Conservation (phyloP, 1,140 invertebrate species). For the Theocolax elegans region DNA sequence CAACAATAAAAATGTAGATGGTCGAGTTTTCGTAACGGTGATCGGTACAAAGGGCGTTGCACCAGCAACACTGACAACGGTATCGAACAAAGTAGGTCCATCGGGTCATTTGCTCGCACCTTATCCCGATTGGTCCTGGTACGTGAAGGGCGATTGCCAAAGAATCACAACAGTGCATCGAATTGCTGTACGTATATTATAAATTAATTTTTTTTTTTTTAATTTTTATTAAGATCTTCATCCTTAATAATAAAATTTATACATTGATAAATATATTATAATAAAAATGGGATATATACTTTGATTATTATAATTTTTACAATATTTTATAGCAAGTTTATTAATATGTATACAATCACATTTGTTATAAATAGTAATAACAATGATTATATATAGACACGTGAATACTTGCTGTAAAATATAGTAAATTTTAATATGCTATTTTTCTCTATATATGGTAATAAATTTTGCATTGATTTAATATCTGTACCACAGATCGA, state of each 20-base stretch:
- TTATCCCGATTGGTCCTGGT: slow-evolving; percentile 50
- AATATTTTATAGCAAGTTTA: too few relatives aligned
- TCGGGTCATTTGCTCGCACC: slow-evolving; percentile 42
- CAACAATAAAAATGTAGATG: too few relatives aligned
- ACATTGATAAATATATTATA: too few relatives aligned
- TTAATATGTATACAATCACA: too few relatives aligned
- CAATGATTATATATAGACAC: too few relatives aligned
- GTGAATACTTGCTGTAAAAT: too few relatives aligned
- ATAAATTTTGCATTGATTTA: too few relatives aligned
- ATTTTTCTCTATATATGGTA: too few relatives aligned
- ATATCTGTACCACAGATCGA: slow-evolving; percentile 53
- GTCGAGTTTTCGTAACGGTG: slow-evolving; percentile 46
- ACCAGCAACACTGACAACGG: slow-evolving; percentile 43
- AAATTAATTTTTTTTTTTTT: not conserved
- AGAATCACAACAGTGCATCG: slow-evolving; percentile 46
- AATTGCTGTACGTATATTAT: slow-evolving; percentile 29
- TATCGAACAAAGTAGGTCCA: slow-evolving; percentile 16
- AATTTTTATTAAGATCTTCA: not conserved
- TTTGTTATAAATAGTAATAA: too few relatives aligned
- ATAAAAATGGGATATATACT: too few relatives aligned
- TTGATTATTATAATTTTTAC: too few relatives aligned
- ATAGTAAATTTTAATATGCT: too few relatives aligned
- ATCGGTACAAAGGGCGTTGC: slow-evolving; percentile 34
- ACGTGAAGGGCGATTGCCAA: slow-evolving; percentile 34
- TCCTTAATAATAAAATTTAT: not conserved